These are phyloP conservation scores for Micromussa lordhowensis DNA, from an alignment of 92 coral and sea anemone genomes.

Conservation along the genomic window DNA sequence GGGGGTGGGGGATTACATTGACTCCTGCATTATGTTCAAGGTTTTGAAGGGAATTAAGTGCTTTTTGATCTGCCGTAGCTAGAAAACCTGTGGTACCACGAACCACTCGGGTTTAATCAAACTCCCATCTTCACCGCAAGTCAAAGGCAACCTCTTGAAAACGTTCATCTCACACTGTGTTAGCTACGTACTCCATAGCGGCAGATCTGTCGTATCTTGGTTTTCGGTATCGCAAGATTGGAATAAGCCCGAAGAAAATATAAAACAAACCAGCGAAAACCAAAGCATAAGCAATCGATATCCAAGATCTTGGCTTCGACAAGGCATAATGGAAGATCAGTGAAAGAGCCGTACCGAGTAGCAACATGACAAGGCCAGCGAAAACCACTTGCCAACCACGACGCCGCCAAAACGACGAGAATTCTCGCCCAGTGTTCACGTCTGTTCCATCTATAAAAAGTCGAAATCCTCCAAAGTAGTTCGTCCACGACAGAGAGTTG, in stretches of 20 bases:
- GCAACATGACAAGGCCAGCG: constrained; percentile 64
- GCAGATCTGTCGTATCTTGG: constrained; percentile 40
- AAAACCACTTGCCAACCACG: constrained; percentile 79
- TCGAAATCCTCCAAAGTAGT: constrained; percentile 77
- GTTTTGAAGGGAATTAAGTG: neutral
- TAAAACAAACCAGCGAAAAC: constrained; percentile 54
- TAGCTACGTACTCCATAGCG: constrained; percentile 18
- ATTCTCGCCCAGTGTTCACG: constrained; percentile 88
- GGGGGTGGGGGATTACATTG: no score
- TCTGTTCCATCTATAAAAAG: constrained; percentile 88
- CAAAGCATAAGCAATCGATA: constrained; percentile 65
- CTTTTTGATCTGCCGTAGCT: neutral
- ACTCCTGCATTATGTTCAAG: no score
- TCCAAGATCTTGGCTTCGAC: neutral
- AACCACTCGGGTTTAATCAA: neutral
- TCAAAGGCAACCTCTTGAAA: constrained; percentile 2
- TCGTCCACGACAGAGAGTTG: constrained; percentile 79
- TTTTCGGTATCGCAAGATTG: constrained; percentile 64
- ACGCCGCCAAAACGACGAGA: constrained; percentile 85
- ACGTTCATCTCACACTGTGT: neutral
- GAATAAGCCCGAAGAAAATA: constrained; percentile 74
- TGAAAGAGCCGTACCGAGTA: constrained; percentile 68
- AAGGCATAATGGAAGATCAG: constrained; percentile 71
- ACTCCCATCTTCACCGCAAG: neutral
- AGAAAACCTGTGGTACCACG: neutral